Percentiles rank a stretch among this genome's conserved stretches.
phyloP scores from a whole-genome alignment of 2,797 vertebrate genomes.

The Gymnopithys bicolor region DNA sequence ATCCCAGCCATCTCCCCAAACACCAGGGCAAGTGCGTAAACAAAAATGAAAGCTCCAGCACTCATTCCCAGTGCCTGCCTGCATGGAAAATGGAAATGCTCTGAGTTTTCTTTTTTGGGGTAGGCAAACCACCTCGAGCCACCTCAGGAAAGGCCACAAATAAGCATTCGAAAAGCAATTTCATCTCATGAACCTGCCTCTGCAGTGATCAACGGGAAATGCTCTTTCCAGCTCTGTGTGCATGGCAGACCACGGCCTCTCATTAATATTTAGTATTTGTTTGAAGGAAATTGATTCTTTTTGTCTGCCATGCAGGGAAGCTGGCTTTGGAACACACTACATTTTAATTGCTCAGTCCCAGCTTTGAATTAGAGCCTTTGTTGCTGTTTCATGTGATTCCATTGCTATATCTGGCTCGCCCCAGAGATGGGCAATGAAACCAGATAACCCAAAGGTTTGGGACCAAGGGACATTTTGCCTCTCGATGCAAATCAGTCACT shows the following conservation, averaged over 20 bases:
- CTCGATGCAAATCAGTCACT: neutral
- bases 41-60: neutral
- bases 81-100: neutral
- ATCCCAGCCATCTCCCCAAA: neutral
- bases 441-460: neutral
- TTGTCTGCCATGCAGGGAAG: conserved; percentile 21
- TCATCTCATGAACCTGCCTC: neutral
- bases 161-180: neutral
- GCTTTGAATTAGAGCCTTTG: conserved; percentile 28
- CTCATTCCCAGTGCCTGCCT: neutral
- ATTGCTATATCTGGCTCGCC: neutral
- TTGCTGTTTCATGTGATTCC: conserved; percentile 9
- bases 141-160: neutral
- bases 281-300: conserved; percentile 66
- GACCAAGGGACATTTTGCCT: neutral
- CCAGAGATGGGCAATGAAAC: neutral
- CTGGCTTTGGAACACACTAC: neutral
- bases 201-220: neutral
- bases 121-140: neutral
- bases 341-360: conserved; percentile 40
- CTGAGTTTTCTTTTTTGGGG: neutral
- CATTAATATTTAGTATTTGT: conserved; percentile 75
- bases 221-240: conserved; percentile 10
- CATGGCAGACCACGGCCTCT: neutral
- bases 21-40: neutral